Conservation (phyloP, 1,140 invertebrate species). For the Drosophila burlai region DNA sequence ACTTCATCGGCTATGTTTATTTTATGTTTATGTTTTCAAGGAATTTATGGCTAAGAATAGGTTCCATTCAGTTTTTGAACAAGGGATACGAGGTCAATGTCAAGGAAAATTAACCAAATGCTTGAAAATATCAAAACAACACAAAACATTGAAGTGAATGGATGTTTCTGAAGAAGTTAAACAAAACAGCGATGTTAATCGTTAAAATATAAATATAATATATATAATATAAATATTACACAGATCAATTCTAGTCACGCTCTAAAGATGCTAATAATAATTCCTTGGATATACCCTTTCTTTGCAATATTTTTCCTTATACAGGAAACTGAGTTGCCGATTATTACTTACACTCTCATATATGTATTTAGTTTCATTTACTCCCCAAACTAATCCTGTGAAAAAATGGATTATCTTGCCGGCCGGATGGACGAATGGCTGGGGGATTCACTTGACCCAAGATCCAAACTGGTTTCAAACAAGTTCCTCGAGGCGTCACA, state of each 20-base stretch:
- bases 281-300: no score
- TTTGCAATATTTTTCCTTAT: background rate
- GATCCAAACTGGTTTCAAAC: slow-evolving; percentile 34
- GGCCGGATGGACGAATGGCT: background rate
- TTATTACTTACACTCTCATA: background rate
- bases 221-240: no score
- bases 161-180: no score
- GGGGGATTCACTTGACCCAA: slow-evolving; percentile 32
- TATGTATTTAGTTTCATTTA: background rate
- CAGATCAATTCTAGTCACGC: no score
- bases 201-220: no score
- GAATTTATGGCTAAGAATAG: slow-evolving; percentile 16
- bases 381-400: background rate
- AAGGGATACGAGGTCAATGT: background rate
- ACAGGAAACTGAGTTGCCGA: background rate
- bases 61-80: background rate
- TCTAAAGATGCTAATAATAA: no score
- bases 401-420: slow-evolving; percentile 14
- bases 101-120: background rate
- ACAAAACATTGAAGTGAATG: no score
- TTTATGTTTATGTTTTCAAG: background rate
- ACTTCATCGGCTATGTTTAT: slow-evolving; percentile 11
- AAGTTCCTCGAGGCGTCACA: slow-evolving; percentile 46
- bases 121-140: no score
- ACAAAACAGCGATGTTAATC: no score